Evolutionary conservation across 2,888 invertebrate species (phyloP).

Genomic region (Odontocerum albicorne): DNA sequence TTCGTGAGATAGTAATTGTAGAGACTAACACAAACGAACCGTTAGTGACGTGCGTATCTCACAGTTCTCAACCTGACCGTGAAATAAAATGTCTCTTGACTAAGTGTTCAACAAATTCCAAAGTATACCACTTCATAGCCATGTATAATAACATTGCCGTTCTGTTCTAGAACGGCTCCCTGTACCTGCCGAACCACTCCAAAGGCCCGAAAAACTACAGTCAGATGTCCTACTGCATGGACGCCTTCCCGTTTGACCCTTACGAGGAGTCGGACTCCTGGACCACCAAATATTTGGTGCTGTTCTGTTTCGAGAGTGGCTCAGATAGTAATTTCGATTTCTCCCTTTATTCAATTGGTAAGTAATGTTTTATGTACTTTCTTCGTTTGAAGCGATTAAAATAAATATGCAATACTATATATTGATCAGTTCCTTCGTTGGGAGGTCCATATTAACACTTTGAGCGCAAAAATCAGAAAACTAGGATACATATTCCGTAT

Average conservation of each 20-base stretch:
- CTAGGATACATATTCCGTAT: too few species aligned
- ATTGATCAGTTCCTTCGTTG: too few species aligned
- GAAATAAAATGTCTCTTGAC: not conserved
- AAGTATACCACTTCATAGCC: not conserved
- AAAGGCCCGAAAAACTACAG: not conserved
- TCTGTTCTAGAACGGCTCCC: conserved; percentile 10
- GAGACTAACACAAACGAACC: too few species aligned
- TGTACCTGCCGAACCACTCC: conserved; percentile 1
- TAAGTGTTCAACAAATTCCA: not conserved
- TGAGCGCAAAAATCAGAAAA: too few species aligned
- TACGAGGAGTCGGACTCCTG: not conserved
- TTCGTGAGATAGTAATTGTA: too few species aligned
- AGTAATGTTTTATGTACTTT: too few species aligned
- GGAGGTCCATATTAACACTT: too few species aligned
- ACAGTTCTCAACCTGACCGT: not conserved
- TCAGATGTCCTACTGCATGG: conserved; percentile 20
- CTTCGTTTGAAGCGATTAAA: too few species aligned
- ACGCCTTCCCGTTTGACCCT: conserved; percentile 7
- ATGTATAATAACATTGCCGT: not conserved
- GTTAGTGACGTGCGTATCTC: too few species aligned
- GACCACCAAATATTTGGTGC: conserved; percentile 12
- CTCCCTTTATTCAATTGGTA: conserved; percentile 7
- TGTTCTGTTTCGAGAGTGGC: conserved; percentile 10
- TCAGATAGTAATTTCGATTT: conserved; percentile 3
- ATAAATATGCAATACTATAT: too few species aligned